phyloP scores from a whole-genome alignment of 2,113 vertebrate genomes.

The Hyperoodon ampullatus region DNA sequence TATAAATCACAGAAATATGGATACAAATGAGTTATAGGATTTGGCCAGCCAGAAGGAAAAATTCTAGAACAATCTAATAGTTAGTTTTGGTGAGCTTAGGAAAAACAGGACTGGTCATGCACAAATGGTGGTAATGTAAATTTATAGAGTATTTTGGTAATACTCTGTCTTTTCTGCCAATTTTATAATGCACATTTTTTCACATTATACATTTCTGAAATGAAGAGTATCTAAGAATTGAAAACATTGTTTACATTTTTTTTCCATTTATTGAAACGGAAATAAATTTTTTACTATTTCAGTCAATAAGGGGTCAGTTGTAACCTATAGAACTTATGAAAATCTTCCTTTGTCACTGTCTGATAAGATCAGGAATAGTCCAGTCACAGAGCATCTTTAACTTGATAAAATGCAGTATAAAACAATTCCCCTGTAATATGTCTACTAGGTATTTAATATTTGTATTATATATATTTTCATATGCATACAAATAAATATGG shows the following conservation, averaged over 20 bases:
- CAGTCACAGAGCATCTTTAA: neutral
- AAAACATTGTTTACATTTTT: neutral
- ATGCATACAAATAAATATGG: neutral
- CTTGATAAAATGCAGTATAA: neutral
- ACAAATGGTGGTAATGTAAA: neutral
- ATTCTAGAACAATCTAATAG: neutral
- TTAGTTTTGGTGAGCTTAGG: neutral
- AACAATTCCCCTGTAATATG: neutral
- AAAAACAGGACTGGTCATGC: neutral
- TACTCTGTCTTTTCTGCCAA: neutral
- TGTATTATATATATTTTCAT: neutral
- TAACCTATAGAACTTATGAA: neutral
- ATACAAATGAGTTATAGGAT: neutral
- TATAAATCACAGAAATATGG: neutral
- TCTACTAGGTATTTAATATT: neutral
- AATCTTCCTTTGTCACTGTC: neutral
- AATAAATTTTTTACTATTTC: neutral
- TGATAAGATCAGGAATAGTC: neutral
- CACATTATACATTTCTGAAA: neutral
- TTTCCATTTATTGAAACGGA: neutral
- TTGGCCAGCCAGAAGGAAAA: neutral
- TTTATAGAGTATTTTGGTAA: neutral
- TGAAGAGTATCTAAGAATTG: neutral
- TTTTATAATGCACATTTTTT: neutral
- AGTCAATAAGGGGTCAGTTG: neutral